Evolutionary conservation across 2,888 invertebrate genomes (phyloP), one percentile per base, ranked within the genome.

Genomic region (Phanerotoma sp.): DNA sequence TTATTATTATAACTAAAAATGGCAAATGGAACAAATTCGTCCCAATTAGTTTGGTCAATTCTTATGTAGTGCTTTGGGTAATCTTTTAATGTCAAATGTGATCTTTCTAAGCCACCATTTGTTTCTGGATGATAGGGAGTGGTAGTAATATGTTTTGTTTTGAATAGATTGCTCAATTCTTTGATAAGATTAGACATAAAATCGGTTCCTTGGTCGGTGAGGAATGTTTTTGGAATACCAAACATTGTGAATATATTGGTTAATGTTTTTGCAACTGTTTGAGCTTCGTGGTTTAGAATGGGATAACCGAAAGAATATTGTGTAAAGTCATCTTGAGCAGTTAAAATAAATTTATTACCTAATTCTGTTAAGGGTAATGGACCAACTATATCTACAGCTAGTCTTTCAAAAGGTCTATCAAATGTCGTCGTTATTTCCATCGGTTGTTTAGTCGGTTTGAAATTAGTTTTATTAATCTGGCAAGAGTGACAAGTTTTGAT

Each of bases 121-220:
- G 56, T 56, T 51, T 56, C 37, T 2, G 67, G 65, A 42, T 66
- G 63, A 37, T 64, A 65, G 6, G 62, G 51, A 4, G 62, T 60
- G 0, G 60, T 62, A 4, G 47, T 44, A 4, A 61, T 25, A 13
- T 52, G 55, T 22, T 56, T 45, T 2, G 60, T 62, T 15, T 62
- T 57, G 4, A 64, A 37, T 6, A 59, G 42, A 13, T 49, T 51
- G 11, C 58, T 54, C 1, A 62, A 16, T 28, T 58, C 51, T 28
- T 57, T 57, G 13, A 64, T 56, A 4, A 58, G 30, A 0, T 35
- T 35, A 10, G 62, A 64, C 22, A 54, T 52, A 20, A 64, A 65
- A 35, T 65, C 58, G 6, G 56, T 40, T 10, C 63, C 62, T 44
- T 62, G 63, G 20, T 63, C 60, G 9, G 50, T 58, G 2, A 66